Percentiles rank a stretch among this genome's conserved stretches.
Conservation (phyloP, 2,888 invertebrate genomes). For the Polydrusus tereticollis region DNA sequence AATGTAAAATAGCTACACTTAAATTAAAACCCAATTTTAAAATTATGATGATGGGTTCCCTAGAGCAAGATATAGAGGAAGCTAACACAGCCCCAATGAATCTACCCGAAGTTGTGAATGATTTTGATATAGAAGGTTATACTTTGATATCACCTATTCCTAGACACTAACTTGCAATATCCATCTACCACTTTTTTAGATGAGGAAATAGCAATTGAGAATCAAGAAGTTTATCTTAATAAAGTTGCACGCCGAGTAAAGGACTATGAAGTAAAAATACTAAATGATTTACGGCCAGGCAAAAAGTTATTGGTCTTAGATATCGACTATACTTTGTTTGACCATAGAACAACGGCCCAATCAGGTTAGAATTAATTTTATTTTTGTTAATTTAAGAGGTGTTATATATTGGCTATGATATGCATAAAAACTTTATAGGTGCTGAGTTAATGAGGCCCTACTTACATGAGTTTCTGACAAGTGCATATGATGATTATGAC, state of each 20-base stretch:
- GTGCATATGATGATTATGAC: conserved; percentile 91
- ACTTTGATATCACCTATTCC: background rate
- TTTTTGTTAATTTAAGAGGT: background rate
- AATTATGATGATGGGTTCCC: conserved; percentile 97
- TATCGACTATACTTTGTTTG: conserved; percentile 96
- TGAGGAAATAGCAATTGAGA: conserved; percentile 81
- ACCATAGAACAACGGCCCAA: conserved; percentile 94
- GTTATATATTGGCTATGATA: background rate
- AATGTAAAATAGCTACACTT: conserved; percentile 79
- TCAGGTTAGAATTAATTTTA: conserved; percentile 68
- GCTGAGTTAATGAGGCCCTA: conserved; percentile 93
- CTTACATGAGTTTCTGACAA: conserved; percentile 92
- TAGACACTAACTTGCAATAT: background rate
- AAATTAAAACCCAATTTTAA: conserved; percentile 90
- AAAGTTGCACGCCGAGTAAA: conserved; percentile 87
- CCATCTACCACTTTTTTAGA: conserved; percentile 65
- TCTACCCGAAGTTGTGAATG: conserved; percentile 89
- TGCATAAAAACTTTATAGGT: conserved; percentile 45
- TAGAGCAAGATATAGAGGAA: conserved; percentile 91
- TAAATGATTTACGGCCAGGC: conserved; percentile 85
- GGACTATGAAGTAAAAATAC: conserved; percentile 84
- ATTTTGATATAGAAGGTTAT: conserved; percentile 79
- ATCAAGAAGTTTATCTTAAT: conserved; percentile 78
- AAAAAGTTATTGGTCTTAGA: conserved; percentile 94
- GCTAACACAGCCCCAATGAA: conserved; percentile 85